These are phyloP conservation scores for Dysdera silvatica DNA, from an alignment of 1,140 invertebrate species.

Conservation along the genomic window DNA sequence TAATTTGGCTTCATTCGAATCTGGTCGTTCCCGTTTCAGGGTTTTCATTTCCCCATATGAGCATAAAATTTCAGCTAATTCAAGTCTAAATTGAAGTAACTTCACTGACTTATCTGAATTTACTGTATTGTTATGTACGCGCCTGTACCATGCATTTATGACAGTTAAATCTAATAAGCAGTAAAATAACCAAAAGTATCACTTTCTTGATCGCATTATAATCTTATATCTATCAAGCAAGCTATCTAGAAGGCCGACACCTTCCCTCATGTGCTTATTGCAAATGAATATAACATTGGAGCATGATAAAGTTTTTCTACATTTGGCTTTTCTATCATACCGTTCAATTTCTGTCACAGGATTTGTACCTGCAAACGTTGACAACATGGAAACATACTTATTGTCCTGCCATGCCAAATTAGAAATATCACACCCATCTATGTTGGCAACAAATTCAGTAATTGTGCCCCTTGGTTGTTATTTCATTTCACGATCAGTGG, in stretches of 20 bases:
- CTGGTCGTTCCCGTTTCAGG: neutral
- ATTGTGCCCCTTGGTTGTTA: neutral
- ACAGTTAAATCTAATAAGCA: no score
- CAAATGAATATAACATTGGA: slow-evolving; percentile 46
- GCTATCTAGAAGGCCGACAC: slow-evolving; percentile 46
- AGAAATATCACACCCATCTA: neutral
- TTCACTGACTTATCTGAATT: neutral
- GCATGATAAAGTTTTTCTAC: slow-evolving; percentile 42
- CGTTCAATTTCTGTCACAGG: neutral
- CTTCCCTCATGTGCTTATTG: slow-evolving; percentile 49
- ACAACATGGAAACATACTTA: neutral
- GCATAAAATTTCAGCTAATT: no score
- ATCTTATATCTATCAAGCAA: no score
- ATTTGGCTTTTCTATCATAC: no score
- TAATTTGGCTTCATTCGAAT: neutral
- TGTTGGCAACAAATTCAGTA: neutral
- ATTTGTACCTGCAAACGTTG: neutral
- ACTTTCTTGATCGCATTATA: slow-evolving; percentile 44
- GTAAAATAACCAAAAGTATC: slow-evolving; percentile 44
- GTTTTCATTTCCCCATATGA: no score
- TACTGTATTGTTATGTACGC: no score
- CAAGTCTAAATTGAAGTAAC: neutral
- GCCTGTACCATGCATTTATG: slow-evolving; percentile 34
- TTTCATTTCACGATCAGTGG: neutral
- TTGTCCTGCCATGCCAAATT: neutral